Evolutionary conservation across 2,888 invertebrate genomes (phyloP).

Genomic region (Aleiodes leptofemur): DNA sequence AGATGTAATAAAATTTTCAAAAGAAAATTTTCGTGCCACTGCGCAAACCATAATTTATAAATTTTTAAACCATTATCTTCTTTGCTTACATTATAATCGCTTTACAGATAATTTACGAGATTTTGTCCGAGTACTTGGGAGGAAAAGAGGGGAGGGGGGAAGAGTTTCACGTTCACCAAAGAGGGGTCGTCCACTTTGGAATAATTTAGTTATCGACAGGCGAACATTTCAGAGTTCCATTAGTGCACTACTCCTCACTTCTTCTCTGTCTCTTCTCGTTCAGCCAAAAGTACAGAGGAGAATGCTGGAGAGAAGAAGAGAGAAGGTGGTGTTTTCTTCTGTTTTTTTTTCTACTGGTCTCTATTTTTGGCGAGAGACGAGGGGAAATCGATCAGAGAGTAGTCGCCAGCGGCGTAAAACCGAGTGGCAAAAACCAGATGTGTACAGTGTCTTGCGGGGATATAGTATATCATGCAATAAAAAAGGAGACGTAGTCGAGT

Average conservation of each 20-base stretch:
- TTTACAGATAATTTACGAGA: slow-evolving; percentile 44
- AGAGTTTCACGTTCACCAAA: slow-evolving; percentile 10
- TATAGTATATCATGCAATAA: too few species aligned
- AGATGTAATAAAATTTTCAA: too few species aligned
- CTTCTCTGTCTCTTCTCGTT: too few species aligned
- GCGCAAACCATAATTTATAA: slow-evolving; percentile 11
- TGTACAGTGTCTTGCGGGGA: neutral
- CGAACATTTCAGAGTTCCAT: slow-evolving; percentile 68
- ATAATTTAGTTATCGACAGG: slow-evolving; percentile 71
- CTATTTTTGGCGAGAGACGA: slow-evolving; percentile 37
- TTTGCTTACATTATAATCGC: slow-evolving; percentile 39
- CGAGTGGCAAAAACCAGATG: slow-evolving; percentile 16
- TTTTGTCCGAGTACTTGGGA: slow-evolving; percentile 30
- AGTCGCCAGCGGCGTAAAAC: slow-evolving; percentile 26
- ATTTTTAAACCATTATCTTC: slow-evolving; percentile 35
- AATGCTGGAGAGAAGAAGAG: neutral
- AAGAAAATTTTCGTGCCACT: neutral
- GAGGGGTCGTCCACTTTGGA: slow-evolving; percentile 58
- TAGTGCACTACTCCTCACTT: slow-evolving; percentile 55
- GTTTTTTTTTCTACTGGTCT: too few species aligned
- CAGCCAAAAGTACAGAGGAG: slow-evolving; percentile 2
- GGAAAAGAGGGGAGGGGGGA: neutral
- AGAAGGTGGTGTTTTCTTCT: neutral
- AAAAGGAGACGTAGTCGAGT: too few species aligned
- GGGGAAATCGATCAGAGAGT: slow-evolving; percentile 67